Base-by-base conservation (phyloP, 2,797 vertebrate genomes). In the Enteromius viviparus region DNA sequence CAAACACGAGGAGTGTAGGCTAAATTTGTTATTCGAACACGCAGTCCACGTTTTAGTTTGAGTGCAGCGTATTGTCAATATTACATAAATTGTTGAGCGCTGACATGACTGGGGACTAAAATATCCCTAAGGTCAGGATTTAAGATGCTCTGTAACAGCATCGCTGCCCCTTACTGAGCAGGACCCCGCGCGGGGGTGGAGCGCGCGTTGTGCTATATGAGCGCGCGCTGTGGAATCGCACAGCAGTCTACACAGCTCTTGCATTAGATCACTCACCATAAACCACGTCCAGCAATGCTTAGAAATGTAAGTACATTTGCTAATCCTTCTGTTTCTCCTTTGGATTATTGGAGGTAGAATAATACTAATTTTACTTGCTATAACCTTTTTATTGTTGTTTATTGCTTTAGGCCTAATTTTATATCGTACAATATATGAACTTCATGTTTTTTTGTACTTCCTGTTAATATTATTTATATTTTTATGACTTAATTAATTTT, bases 171-270 rank as follows among this genome's bases (percentile, higher is more conserved):
- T 7, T 1, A 60, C 53, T 2, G 14, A 26, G 9, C 53, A 58
- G 4, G n/a, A 53, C 32, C 40, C 17, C 6, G 23, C 17, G 37
- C 51, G 78, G 53, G 78, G 68, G 78, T 23, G 78, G 78, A 80
- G 78, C 53, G 66, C 78, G 65, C 66, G 21, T 1, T 29, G 34
- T 14, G 51, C 47, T 79, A 58, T 70, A 32, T 80, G 37, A 70
- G 66, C 23, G 37, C 37, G 66, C 40, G 26, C 15, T 6, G 37
- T 15, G 51, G 47, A 19, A 60, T 34, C 9, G 62, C 32, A 15
- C 53, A 62, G 40, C 68, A 71, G 51, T 55, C 21, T 37, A 58
- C 65, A 80, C 49, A 70, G 78, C 51, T 58, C 37, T 69, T 26
- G 47, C 47, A 14, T 45, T 47, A 64, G 15, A 45, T 19, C 55